Evolutionary conservation across 2,888 invertebrate genomes (phyloP).

Genomic region (Cerceris rybyensis): DNA sequence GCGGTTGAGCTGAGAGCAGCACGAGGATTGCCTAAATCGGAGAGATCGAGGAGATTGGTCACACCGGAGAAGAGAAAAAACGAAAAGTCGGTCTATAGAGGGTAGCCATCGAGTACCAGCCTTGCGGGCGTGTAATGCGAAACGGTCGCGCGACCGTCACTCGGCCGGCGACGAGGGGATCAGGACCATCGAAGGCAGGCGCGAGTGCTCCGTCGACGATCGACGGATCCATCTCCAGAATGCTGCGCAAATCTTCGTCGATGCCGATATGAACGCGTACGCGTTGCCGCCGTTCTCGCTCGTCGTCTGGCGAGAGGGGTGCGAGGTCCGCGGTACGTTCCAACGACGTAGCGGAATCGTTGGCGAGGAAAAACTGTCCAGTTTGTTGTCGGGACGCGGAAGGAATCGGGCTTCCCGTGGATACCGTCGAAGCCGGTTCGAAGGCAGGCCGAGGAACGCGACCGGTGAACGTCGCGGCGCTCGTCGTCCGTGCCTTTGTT

Average conservation of each 20-base stretch:
- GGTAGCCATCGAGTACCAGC: slow-evolving; percentile 78
- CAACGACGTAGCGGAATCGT: slow-evolving; percentile 17
- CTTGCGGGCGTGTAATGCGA: slow-evolving; percentile 77
- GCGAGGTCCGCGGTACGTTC: slow-evolving; percentile 14
- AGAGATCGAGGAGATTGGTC: too few relatives aligned
- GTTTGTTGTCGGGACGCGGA: slow-evolving; percentile 9
- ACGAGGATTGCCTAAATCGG: not conserved
- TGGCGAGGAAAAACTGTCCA: slow-evolving; percentile 5
- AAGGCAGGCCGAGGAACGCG: not conserved
- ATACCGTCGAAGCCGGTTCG: slow-evolving; percentile 10
- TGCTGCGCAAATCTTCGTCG: slow-evolving; percentile 85
- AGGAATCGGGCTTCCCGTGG: slow-evolving; percentile 9
- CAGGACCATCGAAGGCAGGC: not conserved
- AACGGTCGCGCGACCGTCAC: slow-evolving; percentile 66
- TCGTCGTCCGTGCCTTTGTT: not conserved
- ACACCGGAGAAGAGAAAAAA: too few relatives aligned
- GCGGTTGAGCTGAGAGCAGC: too few relatives aligned
- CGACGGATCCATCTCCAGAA: slow-evolving; percentile 85
- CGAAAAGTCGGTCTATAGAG: too few relatives aligned
- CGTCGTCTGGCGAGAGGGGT: slow-evolving; percentile 22
- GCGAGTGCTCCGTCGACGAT: slow-evolving; percentile 82
- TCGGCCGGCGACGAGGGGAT: slow-evolving; percentile 46
- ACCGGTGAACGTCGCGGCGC: slow-evolving; percentile 13
- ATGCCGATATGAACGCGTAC: slow-evolving; percentile 84
- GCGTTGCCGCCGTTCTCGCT: slow-evolving; percentile 67